Base-by-base conservation (phyloP, 2,797 vertebrate species). In the Microcaecilia unicolor region DNA sequence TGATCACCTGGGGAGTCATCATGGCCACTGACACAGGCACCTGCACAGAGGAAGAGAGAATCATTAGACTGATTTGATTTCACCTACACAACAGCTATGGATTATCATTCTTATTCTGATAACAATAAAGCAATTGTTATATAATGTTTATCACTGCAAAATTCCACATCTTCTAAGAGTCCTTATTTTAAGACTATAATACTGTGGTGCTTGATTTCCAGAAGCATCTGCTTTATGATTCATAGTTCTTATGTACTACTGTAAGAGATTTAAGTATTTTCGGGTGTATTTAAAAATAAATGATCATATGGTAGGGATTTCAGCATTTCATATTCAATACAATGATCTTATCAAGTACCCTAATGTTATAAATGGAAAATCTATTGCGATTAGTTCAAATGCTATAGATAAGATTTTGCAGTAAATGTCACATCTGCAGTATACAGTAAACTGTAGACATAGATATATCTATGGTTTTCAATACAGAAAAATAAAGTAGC, bases 1-100 rank as follows among this genome's bases (percentile, higher is more conserved):
- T 99, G 80, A 98, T 98, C 85, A 99, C 93, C 89, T 99, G 95
- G 80, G 95, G 94, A 78, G 91, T 99, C 94, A 99, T 98, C 93
- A 99, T 98, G 91, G 95, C 93, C 92, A 98, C 89, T 41, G 95
- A 99, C 79, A 98, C 93, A 70, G 94, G 94, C 74, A 98, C 93
- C 94, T 98, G 74, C 49, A 52, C 48, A 59, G 27, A 37, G 45
- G 67, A 44, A 31, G 48, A 70, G 44, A 23, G 39, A 47, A 64
- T 22, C 5, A 2, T 46, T 31, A 58, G 40, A 30, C 6, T 27
- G 9, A 4, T 38, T 50, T 47, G 39, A 41, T 18, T 30, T 51
- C 2, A 6, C 29, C 26, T 15, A 12, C 21, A 28, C 34, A 27
- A 14, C 12, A 39, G 41, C 30, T 29, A 24, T 34, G 38, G 2